These are phyloP conservation scores for Natator depressus DNA, from an alignment of 2,113 vertebrate species.

Conservation along the genomic window DNA sequence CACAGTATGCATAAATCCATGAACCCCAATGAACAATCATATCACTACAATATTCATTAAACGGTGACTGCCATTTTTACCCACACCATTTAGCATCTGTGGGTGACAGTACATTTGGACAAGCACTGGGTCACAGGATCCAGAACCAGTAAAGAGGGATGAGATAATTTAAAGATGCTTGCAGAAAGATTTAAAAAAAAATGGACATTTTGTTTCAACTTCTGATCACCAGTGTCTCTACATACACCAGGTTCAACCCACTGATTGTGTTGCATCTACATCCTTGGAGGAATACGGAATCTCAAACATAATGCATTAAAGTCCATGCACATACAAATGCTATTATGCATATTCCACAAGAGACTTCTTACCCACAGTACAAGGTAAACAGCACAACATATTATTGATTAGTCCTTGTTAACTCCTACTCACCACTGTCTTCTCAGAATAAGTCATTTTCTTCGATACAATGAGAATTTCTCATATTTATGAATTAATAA, in stretches of 20 bases:
- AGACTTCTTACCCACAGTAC: slow-evolving; percentile 1
- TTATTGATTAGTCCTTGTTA: neutral
- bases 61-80: neutral
- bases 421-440: neutral
- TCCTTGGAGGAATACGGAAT: neutral
- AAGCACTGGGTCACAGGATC: neutral
- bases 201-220: neutral
- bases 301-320: neutral
- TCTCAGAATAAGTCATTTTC: neutral
- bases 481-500: neutral
- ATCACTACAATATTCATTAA: neutral
- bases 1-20: neutral
- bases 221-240: neutral
- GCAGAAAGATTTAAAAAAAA: neutral
- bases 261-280: neutral
- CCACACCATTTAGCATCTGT: neutral
- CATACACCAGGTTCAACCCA: neutral
- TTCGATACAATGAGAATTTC: neutral
- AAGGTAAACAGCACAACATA: neutral
- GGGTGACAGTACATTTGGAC: neutral
- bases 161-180: neutral
- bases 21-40: neutral
- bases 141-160: neutral
- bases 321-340: slow-evolving; percentile 4
- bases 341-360: neutral